Conservation (phyloP, 2,797 vertebrate genomes). For the Myotis planiceps region DNA sequence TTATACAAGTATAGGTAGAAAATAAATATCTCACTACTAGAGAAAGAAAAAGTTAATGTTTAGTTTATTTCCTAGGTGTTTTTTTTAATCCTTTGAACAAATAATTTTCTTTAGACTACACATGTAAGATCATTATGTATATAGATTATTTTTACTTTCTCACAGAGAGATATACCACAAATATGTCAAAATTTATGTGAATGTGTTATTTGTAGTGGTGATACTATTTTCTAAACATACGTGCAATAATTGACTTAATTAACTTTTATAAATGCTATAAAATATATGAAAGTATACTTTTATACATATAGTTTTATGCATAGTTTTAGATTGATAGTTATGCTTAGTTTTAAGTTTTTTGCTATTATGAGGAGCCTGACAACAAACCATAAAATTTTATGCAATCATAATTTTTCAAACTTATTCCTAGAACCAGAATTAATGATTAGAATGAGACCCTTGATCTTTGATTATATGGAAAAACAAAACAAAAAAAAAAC, state of each 20-base stretch:
- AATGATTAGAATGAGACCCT: neutral
- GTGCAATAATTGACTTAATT: neutral
- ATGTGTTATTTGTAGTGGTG: neutral
- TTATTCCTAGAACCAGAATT: neutral
- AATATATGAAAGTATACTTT: neutral
- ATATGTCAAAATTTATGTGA: constrained; percentile 6
- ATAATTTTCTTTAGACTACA: neutral
- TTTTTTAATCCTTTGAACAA: neutral
- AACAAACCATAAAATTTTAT: neutral
- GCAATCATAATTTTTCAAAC: neutral
- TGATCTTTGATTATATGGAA: neutral
- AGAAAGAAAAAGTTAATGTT: neutral
- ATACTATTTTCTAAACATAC: neutral
- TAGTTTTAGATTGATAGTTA: neutral
- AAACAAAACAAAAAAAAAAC: neutral
- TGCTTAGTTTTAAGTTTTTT: neutral
- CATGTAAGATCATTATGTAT: neutral
- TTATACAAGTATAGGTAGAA: neutral
- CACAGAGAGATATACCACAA: neutral
- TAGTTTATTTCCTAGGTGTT: neutral
- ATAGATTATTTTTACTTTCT: neutral
- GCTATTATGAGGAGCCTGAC: neutral
- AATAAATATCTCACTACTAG: neutral
- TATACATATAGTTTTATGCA: neutral
- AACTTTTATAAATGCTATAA: neutral